Evolutionary conservation across 2,797 vertebrate genomes (phyloP).

Genomic region (Spinibarbus caldwelli): DNA sequence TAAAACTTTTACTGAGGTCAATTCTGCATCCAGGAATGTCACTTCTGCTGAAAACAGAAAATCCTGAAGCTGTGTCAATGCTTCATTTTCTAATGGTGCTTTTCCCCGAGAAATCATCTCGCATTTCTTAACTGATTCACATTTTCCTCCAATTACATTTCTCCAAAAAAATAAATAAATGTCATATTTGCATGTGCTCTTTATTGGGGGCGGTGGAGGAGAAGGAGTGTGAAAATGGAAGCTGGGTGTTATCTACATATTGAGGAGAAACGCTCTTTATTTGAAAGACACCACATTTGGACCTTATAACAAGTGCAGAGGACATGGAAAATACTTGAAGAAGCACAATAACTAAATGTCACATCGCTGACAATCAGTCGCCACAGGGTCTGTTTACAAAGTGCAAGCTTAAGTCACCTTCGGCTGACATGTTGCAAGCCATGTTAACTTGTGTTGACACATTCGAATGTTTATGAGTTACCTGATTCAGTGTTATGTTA

Average conservation of each 20-base stretch:
- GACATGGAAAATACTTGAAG: slow-evolving; percentile 13
- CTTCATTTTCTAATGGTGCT: slow-evolving; percentile 5
- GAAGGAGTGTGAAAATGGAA: slow-evolving; percentile 3
- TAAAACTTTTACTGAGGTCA: slow-evolving; percentile 14
- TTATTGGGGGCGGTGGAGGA: background rate
- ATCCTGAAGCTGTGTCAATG: background rate
- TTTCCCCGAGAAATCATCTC: background rate
- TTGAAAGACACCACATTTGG: slow-evolving; percentile 19
- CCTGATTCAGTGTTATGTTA: slow-evolving; percentile 11
- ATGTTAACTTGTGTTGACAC: slow-evolving; percentile 36
- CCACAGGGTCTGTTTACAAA: slow-evolving; percentile 34
- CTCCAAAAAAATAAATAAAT: slow-evolving; percentile 36
- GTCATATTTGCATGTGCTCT: slow-evolving; percentile 48
- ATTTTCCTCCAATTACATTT: slow-evolving; percentile 36
- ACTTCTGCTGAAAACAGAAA: background rate
- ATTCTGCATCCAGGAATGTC: slow-evolving; percentile 22
- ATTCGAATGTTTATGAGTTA: slow-evolving; percentile 16
- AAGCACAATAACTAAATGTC: slow-evolving; percentile 29
- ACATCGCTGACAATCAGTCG: slow-evolving; percentile 16
- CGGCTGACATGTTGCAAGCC: background rate
- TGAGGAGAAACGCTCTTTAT: slow-evolving; percentile 10
- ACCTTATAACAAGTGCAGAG: slow-evolving; percentile 20
- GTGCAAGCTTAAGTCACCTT: slow-evolving; percentile 22
- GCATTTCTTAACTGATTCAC: slow-evolving; percentile 9
- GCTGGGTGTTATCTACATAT: slow-evolving; percentile 26